Evolutionary conservation across 53 echinoderm and acorn worm genomes (phyloP).

Genomic region (Astropecten irregularis): DNA sequence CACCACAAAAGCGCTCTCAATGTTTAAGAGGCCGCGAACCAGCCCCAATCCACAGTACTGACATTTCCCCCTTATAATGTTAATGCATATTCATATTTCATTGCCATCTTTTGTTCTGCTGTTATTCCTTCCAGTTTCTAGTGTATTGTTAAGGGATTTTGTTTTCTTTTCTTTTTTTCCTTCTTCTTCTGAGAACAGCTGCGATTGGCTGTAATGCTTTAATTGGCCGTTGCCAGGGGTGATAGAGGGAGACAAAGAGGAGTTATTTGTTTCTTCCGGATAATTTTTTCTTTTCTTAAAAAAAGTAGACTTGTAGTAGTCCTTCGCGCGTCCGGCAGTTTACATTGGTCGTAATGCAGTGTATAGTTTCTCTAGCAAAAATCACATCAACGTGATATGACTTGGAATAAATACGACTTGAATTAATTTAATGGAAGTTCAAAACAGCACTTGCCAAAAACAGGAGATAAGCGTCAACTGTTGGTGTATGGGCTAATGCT

Average conservation of each 20-base stretch:
- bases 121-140: conserved; percentile 10
- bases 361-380: no score
- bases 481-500: no score
- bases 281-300: conserved; percentile 7
- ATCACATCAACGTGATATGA: no score
- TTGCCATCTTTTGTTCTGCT: conserved; percentile 17
- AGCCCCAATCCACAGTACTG: neutral
- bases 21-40: no score
- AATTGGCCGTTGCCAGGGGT: conserved; percentile 31
- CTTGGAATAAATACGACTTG: no score
- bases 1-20: neutral
- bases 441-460: no score
- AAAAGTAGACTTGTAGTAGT: conserved; percentile 23
- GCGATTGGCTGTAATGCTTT: conserved; percentile 33
- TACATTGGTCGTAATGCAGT: no score
- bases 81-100: neutral
- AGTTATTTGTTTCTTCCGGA: conserved; percentile 37
- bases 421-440: no score
- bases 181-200: conserved; percentile 57
- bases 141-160: conserved; percentile 41
- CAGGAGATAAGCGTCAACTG: no score
- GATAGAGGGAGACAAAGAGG: conserved; percentile 26
- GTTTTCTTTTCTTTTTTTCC: no score
- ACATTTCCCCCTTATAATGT: neutral
- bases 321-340: no score